Conservation (phyloP, 1,140 invertebrate species). For the Hylyphantes graminicola region DNA sequence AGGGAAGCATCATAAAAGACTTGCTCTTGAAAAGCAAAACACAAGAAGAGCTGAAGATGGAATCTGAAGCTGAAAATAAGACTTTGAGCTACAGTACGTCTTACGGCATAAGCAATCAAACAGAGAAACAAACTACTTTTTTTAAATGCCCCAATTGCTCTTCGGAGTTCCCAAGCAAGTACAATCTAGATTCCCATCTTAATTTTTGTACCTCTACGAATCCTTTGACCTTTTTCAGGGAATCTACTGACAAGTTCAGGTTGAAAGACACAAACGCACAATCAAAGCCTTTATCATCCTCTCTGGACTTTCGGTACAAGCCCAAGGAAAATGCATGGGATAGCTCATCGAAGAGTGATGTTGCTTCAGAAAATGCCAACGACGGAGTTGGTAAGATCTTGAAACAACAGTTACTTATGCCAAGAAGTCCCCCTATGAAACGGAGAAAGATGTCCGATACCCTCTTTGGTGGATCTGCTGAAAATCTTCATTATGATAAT, state of each 20-base stretch:
- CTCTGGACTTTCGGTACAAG: constrained; percentile 21
- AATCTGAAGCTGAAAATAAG: neutral
- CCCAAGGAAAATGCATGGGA: neutral
- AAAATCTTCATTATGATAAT: neutral
- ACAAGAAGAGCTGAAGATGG: constrained; percentile 60
- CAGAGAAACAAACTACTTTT: neutral
- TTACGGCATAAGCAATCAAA: neutral
- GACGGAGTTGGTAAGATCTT: constrained; percentile 61
- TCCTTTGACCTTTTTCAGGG: constrained; percentile 30
- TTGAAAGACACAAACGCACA: constrained; percentile 46
- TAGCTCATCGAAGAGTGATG: neutral
- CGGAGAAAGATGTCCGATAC: constrained; percentile 65
- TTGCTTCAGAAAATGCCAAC: constrained; percentile 2
- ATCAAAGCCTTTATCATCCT: constrained; percentile 12
- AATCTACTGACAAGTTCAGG: constrained; percentile 20
- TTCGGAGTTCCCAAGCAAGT: constrained; percentile 30
- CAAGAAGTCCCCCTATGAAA: constrained; percentile 62
- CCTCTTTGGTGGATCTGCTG: constrained; percentile 33
- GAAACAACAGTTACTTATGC: constrained; percentile 62
- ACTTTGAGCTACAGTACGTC: neutral
- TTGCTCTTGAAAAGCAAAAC: constrained; percentile 78
- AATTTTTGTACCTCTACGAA: neutral
- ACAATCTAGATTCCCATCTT: constrained; percentile 10
- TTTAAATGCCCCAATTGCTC: constrained; percentile 9
- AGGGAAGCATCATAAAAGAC: constrained; percentile 86